Evolutionary conservation across 2,888 invertebrate species (phyloP), one percentile per base, ranked within the genome.

Genomic region (Pyrgus malvae): DNA sequence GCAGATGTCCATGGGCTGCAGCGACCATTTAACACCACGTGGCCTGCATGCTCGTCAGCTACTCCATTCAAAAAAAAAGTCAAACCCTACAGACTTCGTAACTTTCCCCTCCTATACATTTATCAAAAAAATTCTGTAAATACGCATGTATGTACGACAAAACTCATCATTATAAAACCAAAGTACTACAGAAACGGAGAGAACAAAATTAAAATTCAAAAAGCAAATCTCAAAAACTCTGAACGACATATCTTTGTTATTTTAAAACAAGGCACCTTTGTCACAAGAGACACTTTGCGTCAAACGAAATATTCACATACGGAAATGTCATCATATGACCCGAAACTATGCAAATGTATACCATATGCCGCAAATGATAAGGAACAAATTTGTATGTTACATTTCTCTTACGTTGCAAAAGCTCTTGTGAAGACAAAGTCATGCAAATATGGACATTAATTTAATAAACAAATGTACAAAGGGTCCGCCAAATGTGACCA

Each of bases 251-350:
- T 64, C 68, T 72, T 69, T 74, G 72, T 74, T 67, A 67, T 62
- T 66, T 72, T 67, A 67, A 62, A 71, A 74, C 73, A 69, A 69
- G 63, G 63, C 48, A 45, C 65, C 66, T 70, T 68, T 73, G 66
- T 71, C 56, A 65, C 59, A 55, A 55, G 55, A 62, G 62, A 60
- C 48, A 33, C 29, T 51, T 31, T 41, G 48, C 46, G 11, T 54
- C 54, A 54, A 54, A 54, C 54, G 48, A 46, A 60, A 48, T 59
- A 48, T 54, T 57, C 49, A 56, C 50, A 42, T 37, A 57, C 45
- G 44, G 38, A 23, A 42, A 35, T 35, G 41, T 45, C 48, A 41
- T 50, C 37, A 45, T 31, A 31, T 37, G 16, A 16, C 25, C 23
- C 27, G 41, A 8, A 33, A 2, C 33, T 31, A 57, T 9, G 8